Base-by-base conservation (phyloP, 2,797 vertebrate genomes). In the Mionectes olivaceus region DNA sequence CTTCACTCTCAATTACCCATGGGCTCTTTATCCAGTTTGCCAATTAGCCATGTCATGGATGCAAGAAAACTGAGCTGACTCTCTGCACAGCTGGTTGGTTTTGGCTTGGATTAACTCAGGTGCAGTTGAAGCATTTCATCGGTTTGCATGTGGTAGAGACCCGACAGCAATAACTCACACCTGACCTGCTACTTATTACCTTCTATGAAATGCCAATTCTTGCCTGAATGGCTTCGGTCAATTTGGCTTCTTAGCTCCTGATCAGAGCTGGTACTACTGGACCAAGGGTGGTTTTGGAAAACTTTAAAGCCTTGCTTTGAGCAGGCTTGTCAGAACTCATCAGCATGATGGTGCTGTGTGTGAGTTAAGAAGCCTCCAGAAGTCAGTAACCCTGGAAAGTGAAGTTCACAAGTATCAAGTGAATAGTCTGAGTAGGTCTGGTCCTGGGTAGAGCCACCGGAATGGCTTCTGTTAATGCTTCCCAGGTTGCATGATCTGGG, bases 1-100 rank as follows among this genome's bases (percentile, higher is more conserved):
- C 25, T 86, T 93, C 64, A 65, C 73, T 85, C 64, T 77, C 63
- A 91, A 57, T 86, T 94, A 89, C 78, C 84, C 46, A 57, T 37
- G 60, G 71, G 21, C 65, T 94, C 44, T 87, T 94, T 83, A 81
- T 89, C 69, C 82, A 64, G 49, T 73, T 81, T 91, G 60, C 35
- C 68, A 82, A 93, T 90, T 91, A 94, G 86, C 84, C 35, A 21
- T 30, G 59, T 44, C 2, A 4, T 52, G 47, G 55, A 79, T 59
- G 39, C 30, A 74, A 83, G 64, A 89, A 43, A 70, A 74, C n/a
- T 46, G 60, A 93, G 32, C 37, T 50, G 65, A 6, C 11, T 75
- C 11, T 90, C 53, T 75, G 57, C 65, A 69, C n/a, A 91, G 39
- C 49, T 81, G 49, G 27, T 43, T 70, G 44, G 32, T 69, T 94